Evolutionary conservation across 2,113 vertebrate genomes (phyloP).

Genomic region (Misgurnus anguillicaudatus): DNA sequence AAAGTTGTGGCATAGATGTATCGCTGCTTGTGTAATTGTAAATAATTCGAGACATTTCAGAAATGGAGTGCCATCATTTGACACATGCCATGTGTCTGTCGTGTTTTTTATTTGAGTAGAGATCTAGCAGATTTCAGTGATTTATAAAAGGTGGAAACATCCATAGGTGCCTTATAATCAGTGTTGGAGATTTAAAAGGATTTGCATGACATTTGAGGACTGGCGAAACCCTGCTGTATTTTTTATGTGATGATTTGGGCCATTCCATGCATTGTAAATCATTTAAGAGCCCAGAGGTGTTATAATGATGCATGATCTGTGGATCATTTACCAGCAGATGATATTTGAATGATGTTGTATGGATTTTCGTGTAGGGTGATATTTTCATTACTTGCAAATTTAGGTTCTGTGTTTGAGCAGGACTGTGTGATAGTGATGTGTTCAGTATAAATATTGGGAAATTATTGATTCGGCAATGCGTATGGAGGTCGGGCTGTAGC

Average conservation of each 20-base stretch:
- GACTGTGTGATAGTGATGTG: not conserved
- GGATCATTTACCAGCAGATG: conserved; percentile 12
- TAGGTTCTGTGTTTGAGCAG: conserved; percentile 27
- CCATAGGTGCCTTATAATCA: conserved; percentile 78
- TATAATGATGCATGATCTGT: conserved; percentile 3
- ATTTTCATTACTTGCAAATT: not conserved
- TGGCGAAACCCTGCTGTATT: conserved; percentile 27
- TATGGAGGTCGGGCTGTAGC: no score
- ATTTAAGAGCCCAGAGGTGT: conserved; percentile 9
- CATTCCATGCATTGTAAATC: conserved; percentile 24
- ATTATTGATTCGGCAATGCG: not conserved
- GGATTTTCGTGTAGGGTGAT: not conserved
- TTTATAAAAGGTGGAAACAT: conserved; percentile 68
- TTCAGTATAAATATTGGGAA: conserved; percentile 12
- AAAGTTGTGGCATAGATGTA: conserved; percentile 23
- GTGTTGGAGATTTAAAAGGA: conserved; percentile 45
- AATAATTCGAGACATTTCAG: conserved; percentile 26
- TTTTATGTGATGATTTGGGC: conserved; percentile 3
- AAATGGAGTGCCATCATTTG: conserved; percentile 11
- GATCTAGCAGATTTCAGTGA: conserved; percentile 65
- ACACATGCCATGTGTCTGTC: conserved; percentile 13
- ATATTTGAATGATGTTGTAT: not conserved
- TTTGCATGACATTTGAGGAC: conserved; percentile 32
- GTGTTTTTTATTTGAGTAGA: conserved; percentile 50
- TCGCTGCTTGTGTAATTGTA: conserved; percentile 38